Conservation (phyloP, 2,113 vertebrate genomes). For the Telmatochromis bifrenatus region DNA sequence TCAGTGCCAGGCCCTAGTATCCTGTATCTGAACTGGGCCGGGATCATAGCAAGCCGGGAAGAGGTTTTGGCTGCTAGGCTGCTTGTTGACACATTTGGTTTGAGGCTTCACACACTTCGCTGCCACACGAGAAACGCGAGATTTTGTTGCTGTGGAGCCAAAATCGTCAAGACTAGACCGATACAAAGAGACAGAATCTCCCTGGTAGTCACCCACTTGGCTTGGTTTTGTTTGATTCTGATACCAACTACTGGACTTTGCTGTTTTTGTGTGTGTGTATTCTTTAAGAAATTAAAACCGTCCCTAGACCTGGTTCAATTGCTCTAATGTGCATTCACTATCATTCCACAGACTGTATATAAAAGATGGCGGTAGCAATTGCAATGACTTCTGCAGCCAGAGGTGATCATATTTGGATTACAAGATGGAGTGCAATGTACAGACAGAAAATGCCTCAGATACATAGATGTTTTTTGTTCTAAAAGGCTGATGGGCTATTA, state of each 20-base stretch:
- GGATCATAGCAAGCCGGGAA: conserved; percentile 37
- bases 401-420: not conserved
- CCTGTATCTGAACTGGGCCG: conserved; percentile 31
- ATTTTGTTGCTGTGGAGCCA: not conserved
- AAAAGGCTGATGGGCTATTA: accelerated
- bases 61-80: conserved; percentile 3
- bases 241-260: not conserved
- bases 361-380: accelerated
- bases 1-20: conserved; percentile 32
- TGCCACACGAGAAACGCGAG: conserved; percentile 7
- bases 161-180: not conserved
- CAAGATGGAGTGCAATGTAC: not conserved
- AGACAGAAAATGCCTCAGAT: not conserved
- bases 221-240: not conserved
- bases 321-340: accelerated
- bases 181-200: not conserved
- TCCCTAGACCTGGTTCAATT: not conserved
- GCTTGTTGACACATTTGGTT: conserved; percentile 38
- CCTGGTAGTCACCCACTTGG: not conserved
- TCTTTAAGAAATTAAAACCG: not conserved
- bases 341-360: not conserved
- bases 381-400: not conserved
- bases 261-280: not conserved
- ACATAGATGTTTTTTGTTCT: not conserved
- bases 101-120: not conserved